These are phyloP conservation scores for Cataglyphis albicans DNA, from an alignment of 2,888 invertebrate genomes.

Conservation along the genomic window DNA sequence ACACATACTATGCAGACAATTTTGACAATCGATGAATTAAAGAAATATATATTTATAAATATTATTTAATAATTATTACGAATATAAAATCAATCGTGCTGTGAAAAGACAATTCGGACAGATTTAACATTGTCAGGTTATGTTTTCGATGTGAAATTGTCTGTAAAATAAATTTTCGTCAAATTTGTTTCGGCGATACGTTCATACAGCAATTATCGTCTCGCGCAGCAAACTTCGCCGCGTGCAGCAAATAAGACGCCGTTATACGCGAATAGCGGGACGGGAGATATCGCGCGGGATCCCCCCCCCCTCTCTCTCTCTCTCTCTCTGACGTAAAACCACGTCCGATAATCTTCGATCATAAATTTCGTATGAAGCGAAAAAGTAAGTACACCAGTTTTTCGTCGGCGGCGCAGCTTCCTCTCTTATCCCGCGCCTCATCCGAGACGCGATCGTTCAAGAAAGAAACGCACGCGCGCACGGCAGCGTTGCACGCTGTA, in stretches of 20 bases:
- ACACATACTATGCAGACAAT: too few relatives aligned
- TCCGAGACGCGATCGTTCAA: background rate
- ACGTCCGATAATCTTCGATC: background rate
- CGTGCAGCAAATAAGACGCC: slow-evolving; percentile 35
- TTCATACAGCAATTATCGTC: slow-evolving; percentile 18
- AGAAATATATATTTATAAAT: background rate
- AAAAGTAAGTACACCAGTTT: slow-evolving; percentile 34
- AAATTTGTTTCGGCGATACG: background rate
- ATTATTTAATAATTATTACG: background rate
- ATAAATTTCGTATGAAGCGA: slow-evolving; percentile 14
- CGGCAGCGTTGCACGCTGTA: background rate
- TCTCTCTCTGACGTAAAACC: background rate
- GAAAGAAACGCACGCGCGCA: slow-evolving; percentile 20
- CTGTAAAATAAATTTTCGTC: slow-evolving; percentile 11
- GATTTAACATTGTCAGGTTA: background rate
- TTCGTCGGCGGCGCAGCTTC: background rate
- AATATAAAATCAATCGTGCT: background rate
- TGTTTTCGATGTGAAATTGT: background rate
- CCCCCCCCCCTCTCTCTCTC: background rate
- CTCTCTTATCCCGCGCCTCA: slow-evolving; percentile 5
- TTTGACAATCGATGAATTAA: background rate
- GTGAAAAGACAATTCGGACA: background rate
- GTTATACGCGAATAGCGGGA: slow-evolving; percentile 43
- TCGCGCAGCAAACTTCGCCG: slow-evolving; percentile 5
- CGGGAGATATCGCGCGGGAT: background rate